Percentiles rank a stretch among this genome's conserved stretches.
Conservation (phyloP, 2,797 vertebrate genomes). For the Champsocephalus gunnari region DNA sequence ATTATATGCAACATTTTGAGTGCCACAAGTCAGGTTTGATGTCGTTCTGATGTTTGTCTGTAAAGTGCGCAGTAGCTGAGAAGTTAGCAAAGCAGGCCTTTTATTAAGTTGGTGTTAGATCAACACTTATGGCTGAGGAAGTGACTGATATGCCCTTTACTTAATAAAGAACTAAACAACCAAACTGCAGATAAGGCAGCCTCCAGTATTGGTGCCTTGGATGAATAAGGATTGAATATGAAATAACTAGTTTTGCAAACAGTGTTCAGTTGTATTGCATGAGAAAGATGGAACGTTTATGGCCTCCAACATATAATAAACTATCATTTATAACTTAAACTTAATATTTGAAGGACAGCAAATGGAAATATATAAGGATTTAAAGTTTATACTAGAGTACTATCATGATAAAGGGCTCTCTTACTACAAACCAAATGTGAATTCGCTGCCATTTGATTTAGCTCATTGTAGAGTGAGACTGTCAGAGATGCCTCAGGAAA, state of each 20-base stretch:
- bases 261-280: not conserved
- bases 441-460: not conserved
- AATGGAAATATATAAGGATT: not conserved
- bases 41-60: not conserved
- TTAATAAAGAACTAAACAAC: not conserved
- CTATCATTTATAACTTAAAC: too few species aligned
- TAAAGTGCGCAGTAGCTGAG: not conserved
- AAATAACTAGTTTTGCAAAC: not conserved
- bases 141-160: constrained; percentile 8
- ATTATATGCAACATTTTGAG: not conserved
- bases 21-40: not conserved
- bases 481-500: constrained; percentile 26
- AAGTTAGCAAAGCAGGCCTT: not conserved
- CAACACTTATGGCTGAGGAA: not conserved
- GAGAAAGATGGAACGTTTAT: not conserved
- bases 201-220: not conserved
- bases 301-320: too few species aligned
- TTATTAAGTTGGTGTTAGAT: not conserved
- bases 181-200: constrained; percentile 13
- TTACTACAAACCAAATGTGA: not conserved
- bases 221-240: not conserved
- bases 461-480: constrained; percentile 1
- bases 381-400: not conserved
- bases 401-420: not conserved
- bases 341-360: not conserved